Evolutionary conservation across 30 jellyfish, hydroid and myxozoan species (phyloP).

Genomic region (Chrysaora quinquecirrha): DNA sequence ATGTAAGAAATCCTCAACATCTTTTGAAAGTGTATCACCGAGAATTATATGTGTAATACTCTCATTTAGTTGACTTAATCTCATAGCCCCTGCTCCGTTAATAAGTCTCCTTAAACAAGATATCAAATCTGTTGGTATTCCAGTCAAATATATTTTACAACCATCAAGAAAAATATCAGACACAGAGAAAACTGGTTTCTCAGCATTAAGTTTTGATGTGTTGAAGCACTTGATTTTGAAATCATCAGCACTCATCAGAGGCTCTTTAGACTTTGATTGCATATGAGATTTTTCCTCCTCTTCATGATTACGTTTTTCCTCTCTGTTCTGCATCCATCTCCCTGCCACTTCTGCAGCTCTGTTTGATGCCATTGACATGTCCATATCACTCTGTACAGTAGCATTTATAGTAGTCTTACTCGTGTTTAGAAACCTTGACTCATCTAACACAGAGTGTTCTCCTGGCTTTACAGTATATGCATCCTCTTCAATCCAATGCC

Average conservation of each 20-base stretch:
- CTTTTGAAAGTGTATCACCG: conserved; percentile 62
- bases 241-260: too few species aligned
- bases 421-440: conserved; percentile 5
- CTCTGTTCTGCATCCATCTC: conserved; percentile 60
- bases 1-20: conserved; percentile 19
- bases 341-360: conserved; percentile 93
- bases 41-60: conserved; percentile 81
- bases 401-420: conserved; percentile 29
- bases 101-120: conserved; percentile 72
- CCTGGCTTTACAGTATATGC: conserved; percentile 69
- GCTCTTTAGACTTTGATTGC: background rate
- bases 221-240: conserved; percentile 29
- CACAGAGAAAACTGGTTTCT: background rate
- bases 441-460: too few species aligned
- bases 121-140: conserved; percentile 33
- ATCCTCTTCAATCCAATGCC: conserved; percentile 85
- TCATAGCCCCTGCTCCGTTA: conserved; percentile 89
- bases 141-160: conserved; percentile 72
- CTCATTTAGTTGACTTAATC: conserved; percentile 54
- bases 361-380: conserved; percentile 11
- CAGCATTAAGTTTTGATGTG: conserved; percentile 10
- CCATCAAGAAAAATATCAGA: conserved; percentile 81
- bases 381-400: conserved; percentile 43
- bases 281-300: too few species aligned
- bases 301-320: background rate